Conservation (phyloP, 2,797 vertebrate species). For the Podargus strigoides region DNA sequence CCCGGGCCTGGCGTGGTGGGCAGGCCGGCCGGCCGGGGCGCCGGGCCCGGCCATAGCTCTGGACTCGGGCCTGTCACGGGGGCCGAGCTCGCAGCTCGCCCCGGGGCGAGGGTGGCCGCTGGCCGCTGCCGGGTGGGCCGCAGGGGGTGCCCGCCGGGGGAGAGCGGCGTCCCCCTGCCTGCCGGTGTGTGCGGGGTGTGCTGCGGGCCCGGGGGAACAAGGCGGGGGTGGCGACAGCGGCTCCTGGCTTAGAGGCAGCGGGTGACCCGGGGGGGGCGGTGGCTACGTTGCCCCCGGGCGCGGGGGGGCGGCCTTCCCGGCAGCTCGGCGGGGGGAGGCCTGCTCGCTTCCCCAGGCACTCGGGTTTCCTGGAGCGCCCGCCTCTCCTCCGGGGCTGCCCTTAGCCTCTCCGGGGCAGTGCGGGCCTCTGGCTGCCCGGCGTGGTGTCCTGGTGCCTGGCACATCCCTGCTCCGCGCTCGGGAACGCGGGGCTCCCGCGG, state of each 20-base stretch:
- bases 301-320: not conserved
- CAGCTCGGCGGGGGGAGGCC: not conserved
- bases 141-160: no score
- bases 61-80: not conserved
- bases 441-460: not conserved
- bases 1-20: not conserved
- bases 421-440: not conserved
- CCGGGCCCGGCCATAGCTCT: not conserved
- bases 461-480: not conserved
- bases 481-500: not conserved
- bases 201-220: not conserved
- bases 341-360: not conserved
- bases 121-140: not conserved
- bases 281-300: not conserved
- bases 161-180: not conserved
- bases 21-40: not conserved
- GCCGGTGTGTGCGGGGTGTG: not conserved
- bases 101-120: not conserved
- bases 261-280: not conserved
- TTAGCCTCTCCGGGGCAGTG: not conserved
- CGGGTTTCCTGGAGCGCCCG: not conserved
- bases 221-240: not conserved
- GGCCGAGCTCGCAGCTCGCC: not conserved
- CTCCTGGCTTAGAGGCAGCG: not conserved
- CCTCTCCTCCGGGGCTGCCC: not conserved